Evolutionary conservation across 2,888 invertebrate species (phyloP).

Genomic region (Kryphioiulus occultus): DNA sequence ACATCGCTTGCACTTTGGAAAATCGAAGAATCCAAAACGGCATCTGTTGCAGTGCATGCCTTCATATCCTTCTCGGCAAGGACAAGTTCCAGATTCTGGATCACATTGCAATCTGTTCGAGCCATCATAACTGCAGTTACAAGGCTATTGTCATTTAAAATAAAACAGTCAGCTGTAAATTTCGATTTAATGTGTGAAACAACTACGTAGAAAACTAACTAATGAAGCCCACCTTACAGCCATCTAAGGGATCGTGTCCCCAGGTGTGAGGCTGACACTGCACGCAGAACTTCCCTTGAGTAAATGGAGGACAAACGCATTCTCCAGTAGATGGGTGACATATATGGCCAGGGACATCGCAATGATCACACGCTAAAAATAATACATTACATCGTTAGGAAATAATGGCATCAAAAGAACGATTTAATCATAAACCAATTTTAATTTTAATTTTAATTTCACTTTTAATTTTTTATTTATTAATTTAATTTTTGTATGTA

Average conservation of each 20-base stretch:
- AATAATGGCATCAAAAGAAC: no score
- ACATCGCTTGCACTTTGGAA: conserved; percentile 85
- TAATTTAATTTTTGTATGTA: no score
- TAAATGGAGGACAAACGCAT: conserved; percentile 89
- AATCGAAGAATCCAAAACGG: conserved; percentile 85
- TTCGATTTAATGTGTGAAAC: background rate
- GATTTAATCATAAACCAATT: no score
- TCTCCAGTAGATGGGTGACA: conserved; percentile 89
- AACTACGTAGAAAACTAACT: background rate
- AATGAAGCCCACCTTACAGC: conserved; percentile 73
- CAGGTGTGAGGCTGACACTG: conserved; percentile 82
- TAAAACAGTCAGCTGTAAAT: conserved; percentile 28
- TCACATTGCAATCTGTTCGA: conserved; percentile 74
- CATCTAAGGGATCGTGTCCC: conserved; percentile 76
- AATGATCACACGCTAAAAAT: conserved; percentile 75
- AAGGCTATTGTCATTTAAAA: conserved; percentile 64
- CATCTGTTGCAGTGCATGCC: conserved; percentile 81
- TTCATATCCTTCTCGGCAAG: conserved; percentile 63
- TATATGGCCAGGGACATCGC: conserved; percentile 81
- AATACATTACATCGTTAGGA: background rate
- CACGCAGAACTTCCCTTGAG: conserved; percentile 82
- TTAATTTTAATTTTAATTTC: no score
- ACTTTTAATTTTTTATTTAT: no score
- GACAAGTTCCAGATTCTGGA: conserved; percentile 74
- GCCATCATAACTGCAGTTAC: conserved; percentile 78